Base-by-base conservation (phyloP, 2,113 vertebrate genomes). In the Notiomystis cincta region DNA sequence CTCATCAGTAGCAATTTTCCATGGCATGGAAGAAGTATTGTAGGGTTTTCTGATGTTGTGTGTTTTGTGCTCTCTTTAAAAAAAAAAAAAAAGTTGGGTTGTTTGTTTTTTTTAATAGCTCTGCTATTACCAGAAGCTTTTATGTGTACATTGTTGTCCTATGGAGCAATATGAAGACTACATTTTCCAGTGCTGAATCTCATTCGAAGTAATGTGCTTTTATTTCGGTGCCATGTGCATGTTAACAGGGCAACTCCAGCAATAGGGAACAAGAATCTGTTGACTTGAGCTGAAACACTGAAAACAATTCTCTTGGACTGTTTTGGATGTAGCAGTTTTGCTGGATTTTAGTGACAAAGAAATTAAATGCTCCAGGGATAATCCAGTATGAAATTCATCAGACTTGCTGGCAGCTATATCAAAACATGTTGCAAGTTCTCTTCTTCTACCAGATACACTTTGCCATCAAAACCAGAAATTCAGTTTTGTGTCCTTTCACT, bases 371-470 rank as follows among this genome's bases (percentile, higher is more conserved):
- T 93, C 56, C 28, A 38, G 89, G 54, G 38, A 69, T 78, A 92
- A 67, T 65, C 75, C 42, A 70, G 28, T 79, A 70, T 61, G 57
- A 93, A 92, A 94, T 94, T 78, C 10, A 45, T 48, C 30, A 83
- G 73, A 85, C 10, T 96, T 96, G 25, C 69, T 96, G 77, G 86
- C 65, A 86, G 62, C 25, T 90, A 5, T 81, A 62, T 67, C 38
- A 73, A 73, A 90, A 75, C 57, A 78, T 47, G 67, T 94, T 87
- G 37, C 24, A 75, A 54, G 60, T 93, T 82, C 53, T 70, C 35
- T 47, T 86, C 20, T 88, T 87, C 28, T 93, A 42, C 15, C 18
- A 37, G 38, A 31, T 75, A 37, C 13, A 24, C 38, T 85, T 64
- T 82, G 51, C 44, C 20, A 51, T n/a, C 58, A 48, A 64, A 70